These are phyloP conservation scores for Calosoma granatense DNA, from an alignment of 1,140 invertebrate species.

Conservation along the genomic window DNA sequence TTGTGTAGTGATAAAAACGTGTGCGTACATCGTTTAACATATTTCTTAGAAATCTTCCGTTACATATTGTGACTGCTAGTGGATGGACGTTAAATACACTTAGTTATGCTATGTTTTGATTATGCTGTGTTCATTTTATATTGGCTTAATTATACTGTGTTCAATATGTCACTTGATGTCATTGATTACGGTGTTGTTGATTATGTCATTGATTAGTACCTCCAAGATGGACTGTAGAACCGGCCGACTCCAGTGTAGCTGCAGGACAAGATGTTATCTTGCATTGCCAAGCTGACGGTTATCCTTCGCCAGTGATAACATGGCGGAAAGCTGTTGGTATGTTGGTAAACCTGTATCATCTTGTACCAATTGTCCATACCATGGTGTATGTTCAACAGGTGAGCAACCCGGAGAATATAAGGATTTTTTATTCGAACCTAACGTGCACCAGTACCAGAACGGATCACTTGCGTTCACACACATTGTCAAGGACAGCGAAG, in stretches of 20 bases:
- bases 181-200: no score
- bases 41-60: no score
- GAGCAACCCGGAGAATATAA: conserved; percentile 77
- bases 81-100: no score
- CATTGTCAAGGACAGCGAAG: conserved; percentile 74
- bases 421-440: conserved; percentile 66
- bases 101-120: no score
- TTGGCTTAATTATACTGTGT: no score
- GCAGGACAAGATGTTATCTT: conserved; percentile 72
- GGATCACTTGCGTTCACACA: conserved; percentile 71
- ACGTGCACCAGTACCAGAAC: conserved; percentile 65
- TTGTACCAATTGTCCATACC: no score
- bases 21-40: no score
- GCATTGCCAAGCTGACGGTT: conserved; percentile 85
- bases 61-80: no score
- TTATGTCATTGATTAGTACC: no score
- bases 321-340: conserved; percentile 78
- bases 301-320: conserved; percentile 74
- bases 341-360: conserved; percentile 18
- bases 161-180: no score
- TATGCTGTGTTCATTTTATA: no score
- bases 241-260: conserved; percentile 74
- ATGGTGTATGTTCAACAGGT: conserved; percentile 32
- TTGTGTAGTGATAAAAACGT: no score
- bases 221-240: conserved; percentile 83